Evolutionary conservation across 2,888 invertebrate genomes (phyloP), one percentile per base, ranked within the genome.

Genomic region (Metopia argyrocephala): DNA sequence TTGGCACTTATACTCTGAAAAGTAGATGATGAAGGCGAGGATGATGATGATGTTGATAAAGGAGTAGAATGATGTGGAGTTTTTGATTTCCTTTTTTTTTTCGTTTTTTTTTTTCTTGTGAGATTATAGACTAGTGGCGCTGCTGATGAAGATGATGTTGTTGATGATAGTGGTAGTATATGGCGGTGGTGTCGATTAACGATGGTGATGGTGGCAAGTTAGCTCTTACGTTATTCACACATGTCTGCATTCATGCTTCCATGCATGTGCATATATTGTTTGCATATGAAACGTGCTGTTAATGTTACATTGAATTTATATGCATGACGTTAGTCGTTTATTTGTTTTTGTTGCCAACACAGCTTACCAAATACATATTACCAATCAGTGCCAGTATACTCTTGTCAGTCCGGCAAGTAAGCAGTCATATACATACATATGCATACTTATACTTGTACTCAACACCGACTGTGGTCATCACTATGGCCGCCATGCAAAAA

Each of bases 251-350:
- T 68, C 76, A 56, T 76, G 57, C 65, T 70, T 69, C 68, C 73
- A 69, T 74, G 59, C 81, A 81, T 81, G 74, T 75, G 69, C 69
- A 81, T 70, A 38, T 38, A 78, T 78, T 81, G 81, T 78, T 81
- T 81, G 81, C 78, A 78, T 81, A 81, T 75, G 78, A 81, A 81
- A 81, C 81, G 81, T 81, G 81, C 78, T 81, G 73, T 68, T 78
- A 78, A 80, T 81, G 74, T 78, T 74, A 75, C 81, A 81, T 73
- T 61, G 74, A 70, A 78, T 76, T 76, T 76, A 62, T 80, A 68
- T 80, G 64, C 80, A 76, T 76, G 64, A 73, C 70, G 78, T 81
- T 81, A 59, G 50, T 74, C 66, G 78, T 78, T 69, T 81, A 74
- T 81, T 76, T 81, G 76, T 74, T 74, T 76, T 80, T 46, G n/a